Evolutionary conservation across 2,113 vertebrate genomes (phyloP), one percentile per base, ranked within the genome.

Genomic region (Blennius ocellaris): DNA sequence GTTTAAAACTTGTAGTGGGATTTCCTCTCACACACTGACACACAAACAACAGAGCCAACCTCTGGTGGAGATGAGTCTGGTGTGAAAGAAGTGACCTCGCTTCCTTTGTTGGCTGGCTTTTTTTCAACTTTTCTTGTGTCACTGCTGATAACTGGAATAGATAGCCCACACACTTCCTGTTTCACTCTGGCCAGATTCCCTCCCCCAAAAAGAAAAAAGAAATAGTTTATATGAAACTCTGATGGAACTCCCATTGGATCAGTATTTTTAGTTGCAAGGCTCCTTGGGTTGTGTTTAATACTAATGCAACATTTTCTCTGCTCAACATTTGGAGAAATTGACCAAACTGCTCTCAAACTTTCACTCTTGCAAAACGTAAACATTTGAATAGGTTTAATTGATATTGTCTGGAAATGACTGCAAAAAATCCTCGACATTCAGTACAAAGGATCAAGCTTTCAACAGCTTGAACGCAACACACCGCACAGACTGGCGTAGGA

Each of bases 111-210:
- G 21, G 14, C 4, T 36, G 44, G 21, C 43, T 52, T 1, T 51
- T 63, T 67, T 59, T 52, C 7, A 64, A 16, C 45, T 11, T 49
- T 48, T 52, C 41, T 36, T 63, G 58, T 6, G 41, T 82, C 57
- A 67, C 15, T 57, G 36, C 45, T 80, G 69, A 82, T 72, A 48
- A 75, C 14, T 51, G 6, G 11, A 17, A 17, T 57, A 48, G 36
- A 43, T 48, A 78, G 21, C 48, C 74, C 48, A 52, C 40, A 62
- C 56, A 72, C 9, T 84, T 82, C 41, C 65, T 69, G 51, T 61
- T 47, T 62, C 9, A 58, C 30, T 51, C 59, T 52, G 15, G 38
- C 43, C 50, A 7, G 48, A 65, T 16, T 59, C n/a, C 56, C 54
- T n/a, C n/a, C n/a, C n/a, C n/a, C n/a, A n/a, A 30, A 21, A 39